These are phyloP conservation scores for Tiaroga cobitis DNA, from an alignment of 2,797 vertebrate species.

Conservation along the genomic window DNA sequence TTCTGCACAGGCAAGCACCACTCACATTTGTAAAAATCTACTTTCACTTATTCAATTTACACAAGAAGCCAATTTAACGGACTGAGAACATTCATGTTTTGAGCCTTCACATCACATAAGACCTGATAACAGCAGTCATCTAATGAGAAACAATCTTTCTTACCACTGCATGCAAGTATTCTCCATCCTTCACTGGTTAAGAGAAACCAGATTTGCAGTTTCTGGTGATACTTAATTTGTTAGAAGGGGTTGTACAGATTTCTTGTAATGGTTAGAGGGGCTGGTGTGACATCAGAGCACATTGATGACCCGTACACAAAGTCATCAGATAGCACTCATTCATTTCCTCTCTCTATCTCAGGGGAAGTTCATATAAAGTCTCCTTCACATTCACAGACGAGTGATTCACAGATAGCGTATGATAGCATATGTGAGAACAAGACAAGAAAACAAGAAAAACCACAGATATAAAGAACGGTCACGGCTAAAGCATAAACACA, in stretches of 20 bases:
- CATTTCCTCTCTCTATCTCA: slow-evolving; percentile 47
- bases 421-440: slow-evolving; percentile 27
- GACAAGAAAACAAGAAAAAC: slow-evolving; percentile 8
- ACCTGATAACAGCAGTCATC: neutral
- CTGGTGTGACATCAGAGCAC: slow-evolving; percentile 41
- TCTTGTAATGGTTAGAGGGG: neutral
- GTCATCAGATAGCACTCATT: slow-evolving; percentile 52
- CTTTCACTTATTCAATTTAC: slow-evolving; percentile 11
- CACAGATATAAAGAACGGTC: slow-evolving; percentile 2
- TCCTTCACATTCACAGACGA: slow-evolving; percentile 47
- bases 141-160: neutral
- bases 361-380: slow-evolving; percentile 35
- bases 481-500: slow-evolving; percentile 21
- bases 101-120: slow-evolving; percentile 18
- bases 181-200: neutral
- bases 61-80: slow-evolving; percentile 15
- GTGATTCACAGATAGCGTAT: slow-evolving; percentile 22
- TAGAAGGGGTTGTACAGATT: neutral
- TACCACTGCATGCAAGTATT: neutral
- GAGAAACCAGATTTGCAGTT: slow-evolving; percentile 6
- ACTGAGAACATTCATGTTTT: slow-evolving; percentile 44
- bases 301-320: slow-evolving; percentile 24
- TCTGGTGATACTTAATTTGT: neutral
- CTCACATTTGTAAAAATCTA: neutral
- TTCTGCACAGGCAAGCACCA: neutral